phyloP scores from a whole-genome alignment of 2,113 vertebrate species.

The Lepisosteus oculatus region DNA sequence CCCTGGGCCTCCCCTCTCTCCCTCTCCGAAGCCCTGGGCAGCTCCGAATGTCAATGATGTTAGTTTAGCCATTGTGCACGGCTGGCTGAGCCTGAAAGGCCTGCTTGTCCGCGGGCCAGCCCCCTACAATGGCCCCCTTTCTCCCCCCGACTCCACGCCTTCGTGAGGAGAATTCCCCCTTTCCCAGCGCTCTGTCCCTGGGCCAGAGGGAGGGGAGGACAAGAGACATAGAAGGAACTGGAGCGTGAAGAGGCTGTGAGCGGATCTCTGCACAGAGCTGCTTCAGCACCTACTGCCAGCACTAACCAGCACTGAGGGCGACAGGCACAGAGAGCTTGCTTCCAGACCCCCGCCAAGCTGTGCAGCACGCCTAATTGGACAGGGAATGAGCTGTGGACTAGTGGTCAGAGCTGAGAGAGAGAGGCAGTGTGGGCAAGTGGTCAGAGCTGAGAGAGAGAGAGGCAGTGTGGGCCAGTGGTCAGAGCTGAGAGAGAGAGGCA shows the following conservation, averaged over 20 bases:
- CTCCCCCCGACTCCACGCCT: conserved; percentile 47
- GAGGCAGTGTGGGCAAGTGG: conserved; percentile 26
- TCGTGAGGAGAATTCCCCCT: conserved; percentile 62
- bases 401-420: conserved; percentile 29
- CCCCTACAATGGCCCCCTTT: conserved; percentile 73
- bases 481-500: conserved; percentile 20
- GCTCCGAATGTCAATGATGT: conserved; percentile 76
- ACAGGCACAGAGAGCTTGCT: conserved; percentile 46
- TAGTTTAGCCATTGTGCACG: conserved; percentile 79
- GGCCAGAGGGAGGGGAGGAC: conserved; percentile 29
- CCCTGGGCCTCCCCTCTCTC: conserved; percentile 47
- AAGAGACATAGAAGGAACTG: conserved; percentile 20
- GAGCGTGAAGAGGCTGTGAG: conserved; percentile 56
- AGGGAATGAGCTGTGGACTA: conserved; percentile 45
- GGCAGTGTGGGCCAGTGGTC: conserved; percentile 23
- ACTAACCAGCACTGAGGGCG: conserved; percentile 48
- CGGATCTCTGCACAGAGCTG: conserved; percentile 48
- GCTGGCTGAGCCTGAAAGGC: conserved; percentile 71
- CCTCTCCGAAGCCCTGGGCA: conserved; percentile 53
- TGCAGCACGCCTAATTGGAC: conserved; percentile 60
- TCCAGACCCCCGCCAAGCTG: conserved; percentile 52
- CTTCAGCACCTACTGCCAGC: conserved; percentile 52
- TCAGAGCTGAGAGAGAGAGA: neutral
- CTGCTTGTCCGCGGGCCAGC: conserved; percentile 70
- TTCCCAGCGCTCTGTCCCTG: conserved; percentile 48